These are phyloP conservation scores for Emberiza fucata DNA, from an alignment of 2,113 vertebrate genomes.

Conservation along the genomic window DNA sequence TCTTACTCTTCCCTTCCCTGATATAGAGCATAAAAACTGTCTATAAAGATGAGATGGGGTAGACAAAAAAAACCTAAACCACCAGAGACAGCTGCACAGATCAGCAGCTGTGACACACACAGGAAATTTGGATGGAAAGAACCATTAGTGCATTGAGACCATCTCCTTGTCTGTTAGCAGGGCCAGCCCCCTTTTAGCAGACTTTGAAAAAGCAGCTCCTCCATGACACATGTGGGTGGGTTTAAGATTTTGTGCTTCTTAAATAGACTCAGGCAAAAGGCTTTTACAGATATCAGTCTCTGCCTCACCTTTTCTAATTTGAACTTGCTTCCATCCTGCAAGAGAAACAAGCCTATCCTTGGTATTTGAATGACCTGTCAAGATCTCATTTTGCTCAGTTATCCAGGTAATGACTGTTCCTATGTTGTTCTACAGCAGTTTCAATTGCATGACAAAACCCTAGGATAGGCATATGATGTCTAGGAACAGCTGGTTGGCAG, in stretches of 20 bases:
- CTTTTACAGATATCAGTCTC: neutral
- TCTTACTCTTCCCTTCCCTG: neutral
- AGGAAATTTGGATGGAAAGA: constrained; percentile 71
- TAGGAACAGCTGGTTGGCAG: neutral
- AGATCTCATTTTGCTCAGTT: neutral
- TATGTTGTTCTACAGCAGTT: neutral
- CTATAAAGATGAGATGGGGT: neutral
- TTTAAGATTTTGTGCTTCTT: neutral
- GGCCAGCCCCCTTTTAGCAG: constrained; percentile 17
- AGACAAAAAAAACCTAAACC: neutral
- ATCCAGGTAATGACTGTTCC: neutral
- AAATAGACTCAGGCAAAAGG: neutral
- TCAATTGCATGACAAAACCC: neutral
- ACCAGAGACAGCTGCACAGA: constrained; percentile 58
- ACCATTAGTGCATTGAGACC: constrained; percentile 64
- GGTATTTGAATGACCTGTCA: neutral
- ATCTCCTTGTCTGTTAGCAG: constrained; percentile 22
- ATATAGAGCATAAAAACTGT: neutral
- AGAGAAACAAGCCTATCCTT: neutral
- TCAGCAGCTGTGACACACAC: constrained; percentile 65
- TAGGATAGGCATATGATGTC: neutral
- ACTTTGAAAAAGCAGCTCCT: constrained; percentile 24
- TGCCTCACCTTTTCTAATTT: neutral
- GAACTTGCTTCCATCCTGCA: neutral
- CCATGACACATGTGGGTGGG: neutral